These are phyloP conservation scores for Trichosurus vulpecula DNA, from an alignment of 2,797 vertebrate genomes.

Conservation along the genomic window DNA sequence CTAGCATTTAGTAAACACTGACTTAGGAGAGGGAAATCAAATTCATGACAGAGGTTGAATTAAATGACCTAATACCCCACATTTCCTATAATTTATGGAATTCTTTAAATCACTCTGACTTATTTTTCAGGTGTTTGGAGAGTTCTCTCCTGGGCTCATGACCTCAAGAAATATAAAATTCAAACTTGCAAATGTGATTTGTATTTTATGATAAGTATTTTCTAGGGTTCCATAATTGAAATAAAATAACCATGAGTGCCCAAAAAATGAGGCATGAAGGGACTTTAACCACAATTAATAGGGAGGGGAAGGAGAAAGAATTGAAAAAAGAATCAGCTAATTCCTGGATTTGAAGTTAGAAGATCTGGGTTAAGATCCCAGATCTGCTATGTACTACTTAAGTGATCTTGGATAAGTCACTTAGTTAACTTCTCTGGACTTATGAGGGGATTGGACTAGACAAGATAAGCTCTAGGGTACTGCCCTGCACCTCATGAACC, in stretches of 20 bases:
- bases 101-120: conserved; percentile 22
- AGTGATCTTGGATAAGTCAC: not conserved
- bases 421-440: not conserved
- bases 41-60: conserved; percentile 25
- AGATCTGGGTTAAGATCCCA: not conserved
- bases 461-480: not conserved
- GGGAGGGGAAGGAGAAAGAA: not conserved
- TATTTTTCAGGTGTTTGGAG: not conserved
- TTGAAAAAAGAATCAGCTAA: not conserved
- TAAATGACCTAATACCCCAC: conserved; percentile 18
- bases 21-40: not conserved
- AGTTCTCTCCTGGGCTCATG: conserved; percentile 21
- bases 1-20: conserved; percentile 39
- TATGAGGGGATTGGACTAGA: not conserved
- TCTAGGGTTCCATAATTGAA: conserved; percentile 15
- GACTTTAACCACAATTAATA: conserved; percentile 20
- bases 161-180: conserved; percentile 11
- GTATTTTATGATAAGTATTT: conserved; percentile 23
- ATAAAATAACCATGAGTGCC: not conserved
- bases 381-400: not conserved
- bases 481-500: not conserved
- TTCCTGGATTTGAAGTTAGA: not conserved
- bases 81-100: not conserved
- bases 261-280: conserved; percentile 22
- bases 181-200: conserved; percentile 23